Base-by-base conservation (phyloP, 2,797 vertebrate species). In the Salarias fasciatus region DNA sequence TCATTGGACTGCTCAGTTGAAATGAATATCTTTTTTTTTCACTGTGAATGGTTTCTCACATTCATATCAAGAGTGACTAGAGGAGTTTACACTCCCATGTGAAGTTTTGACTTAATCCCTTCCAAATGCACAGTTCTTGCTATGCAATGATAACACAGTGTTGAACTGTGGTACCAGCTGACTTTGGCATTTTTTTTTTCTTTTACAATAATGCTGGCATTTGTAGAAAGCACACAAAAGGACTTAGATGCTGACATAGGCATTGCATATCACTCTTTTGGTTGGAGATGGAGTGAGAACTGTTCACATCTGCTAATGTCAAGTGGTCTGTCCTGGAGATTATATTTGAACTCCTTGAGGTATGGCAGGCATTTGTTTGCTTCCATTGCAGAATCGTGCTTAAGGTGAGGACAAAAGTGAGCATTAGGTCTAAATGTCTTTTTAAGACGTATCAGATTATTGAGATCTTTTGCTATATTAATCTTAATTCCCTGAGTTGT, bases 181-280 rank as follows among this genome's bases (percentile, higher is more conserved):
- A 24, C 18, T 24, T 24, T 24, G 18, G 18, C 18, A 24, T 24
- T 24, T 24, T 18, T 2, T 24, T 24, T 24, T 24, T 24, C 18
- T 2, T 24, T 18, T 18, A 24, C n/a, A 24, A 24, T 24, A 24
- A 24, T 24, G 24, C 18, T 24, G 18, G n/a, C n/a, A n/a, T n/a
- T n/a, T n/a, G n/a, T n/a, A n/a, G n/a, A 18, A 24, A 24, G 18
- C 24, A 2, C 18, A 24, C 18, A 24, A 24, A 24, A 24, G 18
- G 18, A 18, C 18, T 24, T 3, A 3, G 33, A 35, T 35, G 33
- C 9, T 2, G 2, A 9, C 33, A 9, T 35, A 35, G 37, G 47
- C 36, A 5, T 51, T 44, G 51, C 28, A 42, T 29, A 56, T 11
- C 44, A 59, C 40, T 62, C 64, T 70, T 35, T 53, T 28, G 64